A percentile compares a stretch with the other conserved stretches of the same genome.
Conservation (phyloP, 1,140 invertebrate species). For the Orchestia grillus region DNA sequence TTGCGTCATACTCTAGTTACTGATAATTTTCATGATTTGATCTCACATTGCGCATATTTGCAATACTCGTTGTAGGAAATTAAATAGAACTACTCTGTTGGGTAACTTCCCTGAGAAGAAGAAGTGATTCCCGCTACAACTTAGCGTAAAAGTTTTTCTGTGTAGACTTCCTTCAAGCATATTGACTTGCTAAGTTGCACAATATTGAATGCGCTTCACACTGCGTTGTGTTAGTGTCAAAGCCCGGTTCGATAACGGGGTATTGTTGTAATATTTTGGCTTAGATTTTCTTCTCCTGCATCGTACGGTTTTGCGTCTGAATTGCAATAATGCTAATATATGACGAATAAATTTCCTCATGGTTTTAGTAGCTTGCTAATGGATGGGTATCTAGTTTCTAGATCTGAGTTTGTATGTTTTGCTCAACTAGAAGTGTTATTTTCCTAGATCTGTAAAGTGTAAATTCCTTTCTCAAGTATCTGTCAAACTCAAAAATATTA, state of each 20-base stretch:
- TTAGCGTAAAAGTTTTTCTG: neutral
- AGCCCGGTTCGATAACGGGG: neutral
- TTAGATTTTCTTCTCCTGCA: neutral
- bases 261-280: neutral
- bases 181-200: neutral
- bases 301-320: no score
- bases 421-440: no score
- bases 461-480: no score
- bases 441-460: no score
- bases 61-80: neutral
- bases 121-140: neutral
- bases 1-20: neutral
- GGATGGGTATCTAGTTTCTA: no score
- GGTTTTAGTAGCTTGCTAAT: no score
- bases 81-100: neutral
- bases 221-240: slow-evolving; percentile 7
- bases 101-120: neutral
- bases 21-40: neutral
- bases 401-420: no score
- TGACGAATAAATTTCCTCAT: no score
- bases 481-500: no score
- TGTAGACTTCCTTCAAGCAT: neutral
- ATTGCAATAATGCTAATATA: no score
- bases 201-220: neutral
- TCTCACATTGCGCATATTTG: neutral